Conservation (phyloP, 2,888 invertebrate genomes). For the Paralinhomoeus sp. region DNA sequence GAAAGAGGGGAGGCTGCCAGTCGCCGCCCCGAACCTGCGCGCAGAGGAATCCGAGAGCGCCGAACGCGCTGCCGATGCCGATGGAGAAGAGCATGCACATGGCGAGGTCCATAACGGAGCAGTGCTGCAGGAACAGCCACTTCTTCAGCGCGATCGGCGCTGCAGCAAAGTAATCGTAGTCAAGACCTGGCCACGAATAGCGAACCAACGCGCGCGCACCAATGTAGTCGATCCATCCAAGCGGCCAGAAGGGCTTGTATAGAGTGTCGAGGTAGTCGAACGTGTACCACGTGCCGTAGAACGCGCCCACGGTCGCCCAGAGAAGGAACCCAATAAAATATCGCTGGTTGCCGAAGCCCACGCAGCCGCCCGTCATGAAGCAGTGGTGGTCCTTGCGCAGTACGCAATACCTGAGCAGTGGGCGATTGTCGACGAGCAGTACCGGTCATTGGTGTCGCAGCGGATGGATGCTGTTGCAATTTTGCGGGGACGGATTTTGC, state of each 20-base stretch:
- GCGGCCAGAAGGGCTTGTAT: constrained; percentile 3
- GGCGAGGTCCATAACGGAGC: not conserved
- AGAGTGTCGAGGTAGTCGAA: constrained; percentile 10
- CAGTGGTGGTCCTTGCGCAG: constrained; percentile 31
- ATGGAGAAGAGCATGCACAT: not conserved
- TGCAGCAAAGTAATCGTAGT: not conserved
- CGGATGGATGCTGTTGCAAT: no score
- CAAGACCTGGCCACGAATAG: not conserved
- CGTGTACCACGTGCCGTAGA: constrained; percentile 11
- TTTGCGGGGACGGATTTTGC: no score
- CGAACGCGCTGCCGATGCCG: not conserved
- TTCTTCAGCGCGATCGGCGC: not conserved
- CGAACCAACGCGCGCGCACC: not conserved
- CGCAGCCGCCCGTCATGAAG: constrained; percentile 27
- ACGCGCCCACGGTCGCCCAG: constrained; percentile 17
- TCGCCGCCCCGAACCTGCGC: not conserved
- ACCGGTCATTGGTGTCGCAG: no score
- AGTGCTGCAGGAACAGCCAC: not conserved
- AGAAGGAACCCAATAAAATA: constrained; percentile 28
- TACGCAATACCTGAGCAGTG: constrained; percentile 17
- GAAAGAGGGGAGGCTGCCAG: no score
- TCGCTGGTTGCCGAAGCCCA: constrained; percentile 30
- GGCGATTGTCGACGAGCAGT: no score
- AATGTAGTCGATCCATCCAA: constrained; percentile 2
- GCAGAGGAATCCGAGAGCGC: not conserved